Percentiles rank a stretch among this genome's conserved stretches.
Conservation (phyloP, 2,113 vertebrate species). For the Siphamia tubifer region DNA sequence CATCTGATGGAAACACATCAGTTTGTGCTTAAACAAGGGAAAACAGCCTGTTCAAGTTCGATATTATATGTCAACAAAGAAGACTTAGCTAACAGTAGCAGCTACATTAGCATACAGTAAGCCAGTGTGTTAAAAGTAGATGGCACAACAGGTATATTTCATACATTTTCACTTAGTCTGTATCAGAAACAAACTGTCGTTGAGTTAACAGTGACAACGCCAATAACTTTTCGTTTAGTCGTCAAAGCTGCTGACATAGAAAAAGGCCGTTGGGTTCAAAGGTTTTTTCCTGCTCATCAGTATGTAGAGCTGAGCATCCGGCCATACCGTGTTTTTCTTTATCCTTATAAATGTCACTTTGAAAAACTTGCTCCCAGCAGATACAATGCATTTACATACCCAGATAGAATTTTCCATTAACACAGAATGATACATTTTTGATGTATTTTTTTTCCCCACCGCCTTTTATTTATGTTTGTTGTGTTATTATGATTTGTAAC, state of each 20-base stretch:
- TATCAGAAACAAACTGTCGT: slow-evolving; percentile 57
- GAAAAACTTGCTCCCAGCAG: slow-evolving; percentile 18
- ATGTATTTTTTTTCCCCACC: not conserved
- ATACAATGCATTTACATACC: slow-evolving; percentile 22
- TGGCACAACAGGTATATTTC: no score
- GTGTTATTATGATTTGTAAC: slow-evolving; percentile 25
- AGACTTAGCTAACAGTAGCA: no score
- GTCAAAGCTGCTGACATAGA: slow-evolving; percentile 18
- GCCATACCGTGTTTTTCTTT: not conserved
- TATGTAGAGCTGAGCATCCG: not conserved
- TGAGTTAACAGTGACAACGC: slow-evolving; percentile 19
- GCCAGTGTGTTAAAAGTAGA: no score
- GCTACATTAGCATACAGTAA: no score
- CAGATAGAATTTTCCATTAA: slow-evolving; percentile 20
- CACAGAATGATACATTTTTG: slow-evolving; percentile 7
- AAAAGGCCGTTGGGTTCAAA: not conserved
- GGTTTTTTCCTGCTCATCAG: not conserved
- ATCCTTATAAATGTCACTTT: not conserved
- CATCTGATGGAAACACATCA: no score
- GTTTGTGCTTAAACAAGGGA: no score
- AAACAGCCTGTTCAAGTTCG: no score
- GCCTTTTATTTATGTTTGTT: slow-evolving; percentile 36
- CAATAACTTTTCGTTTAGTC: slow-evolving; percentile 31
- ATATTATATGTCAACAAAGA: no score
- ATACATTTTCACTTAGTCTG: slow-evolving; percentile 47